Conservation (phyloP, 2,113 vertebrate species). For the Isurus oxyrinchus region DNA sequence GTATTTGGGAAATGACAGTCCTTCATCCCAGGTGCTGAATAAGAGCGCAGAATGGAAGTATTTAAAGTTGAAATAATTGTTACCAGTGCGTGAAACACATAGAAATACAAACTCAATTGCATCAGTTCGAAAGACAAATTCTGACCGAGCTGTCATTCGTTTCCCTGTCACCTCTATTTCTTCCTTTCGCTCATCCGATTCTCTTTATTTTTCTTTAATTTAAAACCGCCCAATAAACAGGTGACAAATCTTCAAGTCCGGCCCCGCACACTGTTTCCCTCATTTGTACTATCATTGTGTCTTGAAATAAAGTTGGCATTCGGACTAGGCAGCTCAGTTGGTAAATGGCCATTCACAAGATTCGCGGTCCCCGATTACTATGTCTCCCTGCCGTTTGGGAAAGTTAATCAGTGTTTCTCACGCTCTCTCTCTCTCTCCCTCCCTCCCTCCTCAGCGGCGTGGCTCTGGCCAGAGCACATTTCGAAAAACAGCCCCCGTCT, state of each 20-base stretch:
- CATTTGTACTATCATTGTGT: neutral
- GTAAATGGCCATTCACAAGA: neutral
- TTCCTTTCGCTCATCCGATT: neutral
- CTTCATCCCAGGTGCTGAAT: neutral
- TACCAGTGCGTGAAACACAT: neutral
- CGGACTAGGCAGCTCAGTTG: neutral
- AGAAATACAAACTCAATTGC: neutral
- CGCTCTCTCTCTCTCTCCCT: slow-evolving; percentile 23
- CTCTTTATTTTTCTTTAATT: neutral
- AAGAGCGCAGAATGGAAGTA: neutral
- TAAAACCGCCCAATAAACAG: neutral
- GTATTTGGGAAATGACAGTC: neutral
- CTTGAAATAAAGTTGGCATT: neutral
- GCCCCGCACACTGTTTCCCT: neutral
- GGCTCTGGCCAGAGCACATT: slow-evolving; percentile 85
- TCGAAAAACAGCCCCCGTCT: slow-evolving; percentile 94
- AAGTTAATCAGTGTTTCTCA: neutral
- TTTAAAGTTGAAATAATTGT: neutral
- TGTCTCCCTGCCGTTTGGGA: neutral
- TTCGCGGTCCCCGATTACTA: neutral
- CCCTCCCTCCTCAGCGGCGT: slow-evolving; percentile 67
- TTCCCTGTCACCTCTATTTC: neutral
- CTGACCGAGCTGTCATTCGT: neutral
- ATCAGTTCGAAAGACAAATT: neutral
- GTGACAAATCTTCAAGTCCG: neutral